Evolutionary conservation across 1,140 invertebrate genomes (phyloP), one percentile per base, ranked within the genome.

Genomic region (Telenomus remus): DNA sequence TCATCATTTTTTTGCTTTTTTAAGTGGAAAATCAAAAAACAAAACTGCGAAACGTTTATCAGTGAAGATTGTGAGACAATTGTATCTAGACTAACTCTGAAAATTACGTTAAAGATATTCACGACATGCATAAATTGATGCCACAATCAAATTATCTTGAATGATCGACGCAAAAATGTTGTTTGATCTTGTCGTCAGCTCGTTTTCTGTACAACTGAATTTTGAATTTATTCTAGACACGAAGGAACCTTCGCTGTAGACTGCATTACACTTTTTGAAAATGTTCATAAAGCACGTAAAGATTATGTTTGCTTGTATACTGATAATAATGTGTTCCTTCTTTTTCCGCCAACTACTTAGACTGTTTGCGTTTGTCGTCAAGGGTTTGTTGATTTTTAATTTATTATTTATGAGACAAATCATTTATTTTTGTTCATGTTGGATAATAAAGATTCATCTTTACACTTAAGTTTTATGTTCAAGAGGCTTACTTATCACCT

Each of bases 261-360:
- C 51, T 51, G 33, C 50, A 61, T 61, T 51, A 51, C 37, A 61
- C 34, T 61, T 61, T 61, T 61, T 9, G 33, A 39, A 50, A 39
- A 42, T 50, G 48, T 43, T 11, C 15, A 12, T 19, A 39, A 11
- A 37, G 44, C 50, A 10, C 8, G 43, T 10, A 1, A 16, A 50
- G 57, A 43, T 60, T 51, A 35, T 14, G 33, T 51, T 16, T 61
- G 59, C 51, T 61, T 61, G 14, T 51, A 43, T 44, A 44, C 54
- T 47, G 54, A 57, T 57, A 47, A 34, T n/a, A 39, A 2, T 37
- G 49, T 33, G 8, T 48, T 9, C n/a, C 8, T 48, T 33, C 47
- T 5, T 33, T 19, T 48, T n/a, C 11, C 19, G 46, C 46, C 11
- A 39, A 9, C 19, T 27, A 27, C 11, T 48, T 34, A n/a, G 33